Evolutionary conservation across 2,888 invertebrate species (phyloP), one percentile per base, ranked within the genome.

Genomic region (Tridacna gigas): DNA sequence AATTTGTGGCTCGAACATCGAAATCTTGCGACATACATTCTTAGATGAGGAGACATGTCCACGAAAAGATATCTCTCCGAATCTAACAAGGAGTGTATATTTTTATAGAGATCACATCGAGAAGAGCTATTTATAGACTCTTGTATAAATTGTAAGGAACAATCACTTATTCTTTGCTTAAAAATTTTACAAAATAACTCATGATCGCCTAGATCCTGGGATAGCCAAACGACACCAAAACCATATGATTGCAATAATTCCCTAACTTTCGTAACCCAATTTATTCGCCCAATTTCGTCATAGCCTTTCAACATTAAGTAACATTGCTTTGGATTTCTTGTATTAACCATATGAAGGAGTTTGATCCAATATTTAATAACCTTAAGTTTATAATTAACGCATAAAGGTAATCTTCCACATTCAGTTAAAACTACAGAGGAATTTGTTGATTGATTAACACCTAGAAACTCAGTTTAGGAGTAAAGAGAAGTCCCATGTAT

Each of bases 1-100:
- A 79, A 47, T 51, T 79, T 74, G 26, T 79, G 74, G 45, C 74
- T 79, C 12, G 73, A 79, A 65, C 79, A 79, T 60, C 79, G 22
- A 66, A 79, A 79, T 26, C 74, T 28, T 61, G 79, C 60, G n/a
- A 79, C 47, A 51, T 73, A 60, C 48, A 65, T 73, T 60, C 73
- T 79, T 22, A 56, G 60, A 25, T 37, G 74, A 60, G 63, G 61
- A n/a, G 74, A 67, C 63, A 79, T 71, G 61, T 74, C 79, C 37
- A 73, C 65, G 25, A 61, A 74, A 28, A 79, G 60, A 65, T 79
- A 79, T 28, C 63, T 79, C 45, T 79, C 74, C 15, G 69, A 20
- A 79, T 73, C 61, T 28, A 79, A 65, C n/a, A 74, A 74, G 20
- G 74, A 37, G 37, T 71, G 73, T 45, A 65, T 73, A 28, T 73